Conservation (phyloP, 2,797 vertebrate species). For the Oceanodroma leucorhoa region DNA sequence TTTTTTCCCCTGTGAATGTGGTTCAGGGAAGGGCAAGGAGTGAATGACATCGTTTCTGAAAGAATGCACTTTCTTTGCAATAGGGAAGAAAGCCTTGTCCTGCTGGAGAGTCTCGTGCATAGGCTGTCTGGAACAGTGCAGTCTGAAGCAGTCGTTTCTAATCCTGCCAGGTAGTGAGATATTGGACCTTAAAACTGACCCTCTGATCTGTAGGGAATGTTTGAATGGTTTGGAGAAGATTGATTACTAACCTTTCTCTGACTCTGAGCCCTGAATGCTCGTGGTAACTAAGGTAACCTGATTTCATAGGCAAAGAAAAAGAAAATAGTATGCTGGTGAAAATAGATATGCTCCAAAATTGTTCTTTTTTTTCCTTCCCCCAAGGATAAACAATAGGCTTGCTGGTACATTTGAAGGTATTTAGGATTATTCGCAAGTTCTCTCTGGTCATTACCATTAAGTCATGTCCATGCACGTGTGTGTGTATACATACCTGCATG, state of each 20-base stretch:
- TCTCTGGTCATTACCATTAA: not conserved
- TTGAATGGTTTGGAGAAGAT: not conserved
- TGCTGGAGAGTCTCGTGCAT: fast-evolving
- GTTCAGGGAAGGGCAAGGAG: not conserved
- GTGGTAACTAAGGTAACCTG: not conserved
- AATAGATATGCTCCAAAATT: not conserved
- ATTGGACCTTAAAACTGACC: not conserved
- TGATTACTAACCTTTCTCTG: not conserved
- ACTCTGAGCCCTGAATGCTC: not conserved
- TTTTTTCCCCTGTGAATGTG: not conserved
- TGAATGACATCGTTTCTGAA: not conserved
- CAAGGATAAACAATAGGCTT: not conserved
- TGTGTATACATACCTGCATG: not conserved
- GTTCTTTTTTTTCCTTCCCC: not conserved
- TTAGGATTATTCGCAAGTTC: not conserved
- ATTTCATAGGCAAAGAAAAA: not conserved
- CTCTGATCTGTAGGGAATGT: not conserved
- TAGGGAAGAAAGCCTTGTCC: not conserved
- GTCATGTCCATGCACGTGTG: not conserved
- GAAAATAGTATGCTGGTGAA: not conserved
- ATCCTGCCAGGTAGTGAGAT: not conserved
- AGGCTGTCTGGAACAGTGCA: not conserved
- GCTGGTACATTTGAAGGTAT: not conserved
- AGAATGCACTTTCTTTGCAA: not conserved
- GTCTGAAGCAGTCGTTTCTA: fast-evolving